Conservation (phyloP, 2,113 vertebrate species). For the Nestor notabilis region DNA sequence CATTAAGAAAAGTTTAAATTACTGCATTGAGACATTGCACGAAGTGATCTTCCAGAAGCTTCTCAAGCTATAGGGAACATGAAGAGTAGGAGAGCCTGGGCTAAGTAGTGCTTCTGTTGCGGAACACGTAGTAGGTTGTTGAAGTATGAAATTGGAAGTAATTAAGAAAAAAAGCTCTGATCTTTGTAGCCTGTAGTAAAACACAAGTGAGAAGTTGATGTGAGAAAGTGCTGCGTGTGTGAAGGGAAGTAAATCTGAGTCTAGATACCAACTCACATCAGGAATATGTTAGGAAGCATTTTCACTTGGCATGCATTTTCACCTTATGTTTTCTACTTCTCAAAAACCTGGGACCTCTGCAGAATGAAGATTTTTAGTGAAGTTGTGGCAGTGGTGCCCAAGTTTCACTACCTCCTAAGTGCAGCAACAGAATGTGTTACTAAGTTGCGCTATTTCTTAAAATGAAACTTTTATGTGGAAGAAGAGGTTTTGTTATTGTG, state of each 20-base stretch:
- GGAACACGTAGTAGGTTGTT: slow-evolving; percentile 19
- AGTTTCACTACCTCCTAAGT: slow-evolving; percentile 52
- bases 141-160: background rate
- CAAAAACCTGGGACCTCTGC: background rate
- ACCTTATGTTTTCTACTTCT: slow-evolving; percentile 49
- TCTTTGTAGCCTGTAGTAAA: slow-evolving; percentile 52
- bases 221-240: slow-evolving; percentile 49
- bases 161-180: background rate
- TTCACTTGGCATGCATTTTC: slow-evolving; percentile 35
- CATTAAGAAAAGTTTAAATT: background rate
- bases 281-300: slow-evolving; percentile 33
- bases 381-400: background rate
- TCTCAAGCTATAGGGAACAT: background rate
- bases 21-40: background rate
- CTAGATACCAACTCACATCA: slow-evolving; percentile 55
- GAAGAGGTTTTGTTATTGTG: background rate
- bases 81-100: background rate
- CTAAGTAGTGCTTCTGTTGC: background rate
- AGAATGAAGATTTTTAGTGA: slow-evolving; percentile 11
- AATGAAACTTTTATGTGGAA: slow-evolving; percentile 38
- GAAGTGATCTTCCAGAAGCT: background rate
- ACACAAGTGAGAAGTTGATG: slow-evolving; percentile 40
- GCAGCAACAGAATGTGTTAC: slow-evolving; percentile 2
- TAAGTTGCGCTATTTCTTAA: slow-evolving; percentile 2
- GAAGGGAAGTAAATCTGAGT: slow-evolving; percentile 48